Evolutionary conservation across 2,797 vertebrate genomes (phyloP), one percentile per base, ranked within the genome.

Genomic region (Macropus fuliginosus): DNA sequence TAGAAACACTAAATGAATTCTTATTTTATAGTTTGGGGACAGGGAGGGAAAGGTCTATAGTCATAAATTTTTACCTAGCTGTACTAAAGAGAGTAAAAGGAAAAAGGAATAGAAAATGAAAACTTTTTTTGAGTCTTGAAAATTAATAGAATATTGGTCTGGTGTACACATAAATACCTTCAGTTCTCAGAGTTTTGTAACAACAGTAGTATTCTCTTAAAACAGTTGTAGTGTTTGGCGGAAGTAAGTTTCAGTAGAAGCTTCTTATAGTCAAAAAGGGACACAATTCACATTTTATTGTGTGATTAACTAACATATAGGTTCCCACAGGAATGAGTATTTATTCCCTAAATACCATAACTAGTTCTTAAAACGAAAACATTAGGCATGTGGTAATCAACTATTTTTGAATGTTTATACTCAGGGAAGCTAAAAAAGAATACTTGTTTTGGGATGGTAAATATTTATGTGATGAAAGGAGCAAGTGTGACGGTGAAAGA

Each of bases 1-100:
- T 95, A n/a, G 56, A 95, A 90, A 31, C 21, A 95, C 1, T 31
- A 94, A n/a, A 94, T 98, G 93, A 91, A 55, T 97, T 95, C 13
- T 55, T 0, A 50, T 8, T 94, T 96, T 96, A 89, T 95, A 91
- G 29, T 95, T 52, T 91, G 95, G 55, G 52, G 54, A 52, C 52
- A 52, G 91, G n/a, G 56, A 91, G 16, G 0, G 8, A 0, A 14
- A 93, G 87, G 87, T 66, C 16, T 54, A 1, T 90, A 57, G 27
- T 93, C 5, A 93, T 93, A 95, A 94, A 94, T 93, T 52, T 90
- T 3, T 93, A 55, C 93, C 0, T 95, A 95, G 50, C 5, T 91
- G 24, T 74, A 94, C 90, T 97, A 40, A 14, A 91, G 31, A 92
- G 81, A 56, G 31, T 91, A 97, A 95, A 87, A 46, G 40, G 74